A percentile compares a stretch with the other conserved stretches of the same genome.
Conservation (phyloP, 23 tunicate species). For the Botrylloides violaceus region DNA sequence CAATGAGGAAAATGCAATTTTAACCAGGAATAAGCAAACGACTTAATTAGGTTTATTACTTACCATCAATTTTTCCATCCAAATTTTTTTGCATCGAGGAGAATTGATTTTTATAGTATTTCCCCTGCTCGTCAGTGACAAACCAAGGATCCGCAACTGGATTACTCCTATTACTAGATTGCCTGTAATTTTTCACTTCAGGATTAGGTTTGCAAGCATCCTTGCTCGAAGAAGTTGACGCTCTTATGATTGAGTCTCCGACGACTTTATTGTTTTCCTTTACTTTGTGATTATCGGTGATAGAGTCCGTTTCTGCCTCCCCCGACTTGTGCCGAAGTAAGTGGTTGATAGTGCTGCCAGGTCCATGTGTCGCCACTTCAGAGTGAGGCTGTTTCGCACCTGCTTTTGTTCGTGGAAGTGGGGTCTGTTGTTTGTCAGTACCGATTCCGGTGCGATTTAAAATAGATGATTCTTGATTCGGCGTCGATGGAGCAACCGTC, state of each 20-base stretch:
- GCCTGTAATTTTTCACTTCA: not conserved
- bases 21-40: not conserved
- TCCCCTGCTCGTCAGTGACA: conserved; percentile 68
- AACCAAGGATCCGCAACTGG: conserved; percentile 70
- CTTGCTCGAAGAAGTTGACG: not conserved
- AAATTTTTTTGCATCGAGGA: conserved; percentile 56
- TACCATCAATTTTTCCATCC: conserved; percentile 85
- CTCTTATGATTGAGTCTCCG: not conserved
- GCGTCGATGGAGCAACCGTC: not conserved
- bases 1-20: no score
- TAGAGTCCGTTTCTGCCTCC: not conserved
- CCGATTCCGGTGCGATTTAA: conserved; percentile 11
- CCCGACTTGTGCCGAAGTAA: conserved; percentile 2
- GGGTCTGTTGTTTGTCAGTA: not conserved
- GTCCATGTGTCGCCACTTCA: not conserved
- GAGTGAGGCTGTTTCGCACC: not conserved
- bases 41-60: not conserved
- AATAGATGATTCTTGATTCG: not conserved
- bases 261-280: conserved; percentile 1
- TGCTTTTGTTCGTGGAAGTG: not conserved
- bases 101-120: conserved; percentile 81
- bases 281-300: not conserved
- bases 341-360: conserved; percentile 9
- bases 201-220: not conserved
- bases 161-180: not conserved